Evolutionary conservation across 2,113 vertebrate species (phyloP), one percentile per base, ranked within the genome.

Genomic region (Grantiella picta): DNA sequence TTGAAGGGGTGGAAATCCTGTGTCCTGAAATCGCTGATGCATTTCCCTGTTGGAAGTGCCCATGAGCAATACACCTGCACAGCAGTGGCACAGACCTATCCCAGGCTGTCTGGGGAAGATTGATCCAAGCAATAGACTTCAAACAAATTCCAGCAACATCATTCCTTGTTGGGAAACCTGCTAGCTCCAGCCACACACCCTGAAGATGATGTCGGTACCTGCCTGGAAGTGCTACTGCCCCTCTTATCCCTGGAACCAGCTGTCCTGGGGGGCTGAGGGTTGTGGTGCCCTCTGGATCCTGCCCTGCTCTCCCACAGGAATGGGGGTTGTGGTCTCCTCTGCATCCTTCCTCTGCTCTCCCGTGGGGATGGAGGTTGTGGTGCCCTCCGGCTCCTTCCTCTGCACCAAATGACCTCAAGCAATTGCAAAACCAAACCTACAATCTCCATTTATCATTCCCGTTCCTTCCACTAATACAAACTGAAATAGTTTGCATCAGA

Each of bases 41-140:
- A 42, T 66, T 7, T 9, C 6, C 5, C 3, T 15, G 35, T 25
- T 13, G 28, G 44, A 76, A 49, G 10, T 53, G 35, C 35, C 68
- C 29, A 0, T 5, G 42, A 40, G 29, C 52, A 28, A 9, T 12
- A 3, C 0, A 1, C 24, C 2, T 1, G 33, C 36, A 7, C 0
- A 1, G 66, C 85, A 59, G 29, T 64, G 73, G 35, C 54, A 31
- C 63, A 29, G 38, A 3, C 77, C 36, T 65, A 25, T 77, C 54
- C 53, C 16, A 18, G 50, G 40, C 36, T 65, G 6, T n/a, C 42
- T 2, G 6, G 60, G 31, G 24, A 73, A 36, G 72, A 80, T 23
- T 35, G 82, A 68, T 82, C 79, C 63, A 21, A 68, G 66, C 35
- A 33, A 27, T 2, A 25, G 56, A 49, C 53, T 49, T 76, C 49